phyloP scores from a whole-genome alignment of 2,888 invertebrate species.

The Esperia sulphurella region DNA sequence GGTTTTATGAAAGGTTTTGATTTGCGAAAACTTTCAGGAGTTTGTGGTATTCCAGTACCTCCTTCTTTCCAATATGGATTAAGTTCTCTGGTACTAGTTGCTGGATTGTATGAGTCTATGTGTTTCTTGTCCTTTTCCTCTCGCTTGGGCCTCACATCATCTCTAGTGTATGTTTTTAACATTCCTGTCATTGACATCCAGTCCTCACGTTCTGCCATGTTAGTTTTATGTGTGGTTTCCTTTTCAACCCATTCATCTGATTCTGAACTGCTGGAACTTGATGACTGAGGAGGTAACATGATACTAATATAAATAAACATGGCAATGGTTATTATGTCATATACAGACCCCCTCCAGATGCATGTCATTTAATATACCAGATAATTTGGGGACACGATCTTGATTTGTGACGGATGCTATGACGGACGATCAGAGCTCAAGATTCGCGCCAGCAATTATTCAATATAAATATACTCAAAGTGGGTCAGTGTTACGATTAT shows the following conservation, averaged over 20 bases:
- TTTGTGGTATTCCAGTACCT: conserved; percentile 88
- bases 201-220: conserved; percentile 78
- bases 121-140: conserved; percentile 74
- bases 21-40: conserved; percentile 51
- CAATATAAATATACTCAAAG: no score
- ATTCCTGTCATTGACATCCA: conserved; percentile 88
- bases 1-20: conserved; percentile 63
- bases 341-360: no score
- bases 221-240: conserved; percentile 21
- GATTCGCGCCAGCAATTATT: no score
- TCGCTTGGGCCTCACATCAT: conserved; percentile 66
- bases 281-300: conserved; percentile 37
- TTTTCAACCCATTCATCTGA: conserved; percentile 83
- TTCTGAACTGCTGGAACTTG: conserved; percentile 46
- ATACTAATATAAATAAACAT: not conserved
- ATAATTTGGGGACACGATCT: not conserved
- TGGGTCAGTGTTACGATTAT: no score
- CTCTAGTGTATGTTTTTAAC: conserved; percentile 65
- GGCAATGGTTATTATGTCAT: not conserved
- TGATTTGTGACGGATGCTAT: not conserved
- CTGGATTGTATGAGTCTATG: conserved; percentile 82
- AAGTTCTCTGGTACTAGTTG: conserved; percentile 86
- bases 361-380: no score
- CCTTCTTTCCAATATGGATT: conserved; percentile 97
- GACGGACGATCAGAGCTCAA: no score